phyloP scores from a whole-genome alignment of 2,888 invertebrate species.

The Ichneumon xanthorius region DNA sequence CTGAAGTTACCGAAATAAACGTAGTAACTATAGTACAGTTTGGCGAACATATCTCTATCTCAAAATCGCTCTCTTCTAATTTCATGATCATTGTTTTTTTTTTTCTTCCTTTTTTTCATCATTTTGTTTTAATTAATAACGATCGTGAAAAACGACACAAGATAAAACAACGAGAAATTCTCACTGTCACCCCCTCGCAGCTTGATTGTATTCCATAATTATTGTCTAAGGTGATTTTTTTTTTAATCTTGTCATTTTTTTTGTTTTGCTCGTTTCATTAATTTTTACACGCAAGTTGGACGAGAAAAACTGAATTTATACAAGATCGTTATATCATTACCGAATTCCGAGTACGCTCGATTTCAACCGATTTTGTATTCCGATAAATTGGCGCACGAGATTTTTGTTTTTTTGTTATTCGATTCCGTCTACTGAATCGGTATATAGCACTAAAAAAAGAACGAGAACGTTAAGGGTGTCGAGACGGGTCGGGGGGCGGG shows the following conservation, averaged over 20 bases:
- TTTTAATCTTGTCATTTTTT: constrained; percentile 38
- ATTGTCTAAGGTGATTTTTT: constrained; percentile 70
- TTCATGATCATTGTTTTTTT: not conserved
- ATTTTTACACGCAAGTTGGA: constrained; percentile 10
- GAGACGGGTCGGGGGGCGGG: not conserved
- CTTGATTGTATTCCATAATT: constrained; percentile 68
- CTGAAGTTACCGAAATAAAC: constrained; percentile 36
- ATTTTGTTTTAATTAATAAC: constrained; percentile 12
- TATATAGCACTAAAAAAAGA: not conserved
- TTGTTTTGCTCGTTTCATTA: constrained; percentile 19
- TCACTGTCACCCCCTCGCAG: constrained; percentile 59
- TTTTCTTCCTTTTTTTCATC: not conserved
- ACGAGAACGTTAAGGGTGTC: constrained; percentile 32
- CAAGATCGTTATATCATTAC: not conserved
- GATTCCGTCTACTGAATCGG: constrained; percentile 15
- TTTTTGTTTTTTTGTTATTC: not conserved
- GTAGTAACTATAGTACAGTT: constrained; percentile 7
- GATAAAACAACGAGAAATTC: constrained; percentile 33
- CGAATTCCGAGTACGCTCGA: not conserved
- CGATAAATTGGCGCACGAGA: constrained; percentile 19
- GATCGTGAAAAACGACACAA: constrained; percentile 12
- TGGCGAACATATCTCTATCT: constrained; percentile 14
- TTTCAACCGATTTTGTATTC: constrained; percentile 8
- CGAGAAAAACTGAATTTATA: constrained; percentile 29
- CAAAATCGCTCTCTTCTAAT: constrained; percentile 6